These are phyloP conservation scores for Protodeltote pygarga DNA, from an alignment of 2,888 invertebrate genomes.

Conservation along the genomic window DNA sequence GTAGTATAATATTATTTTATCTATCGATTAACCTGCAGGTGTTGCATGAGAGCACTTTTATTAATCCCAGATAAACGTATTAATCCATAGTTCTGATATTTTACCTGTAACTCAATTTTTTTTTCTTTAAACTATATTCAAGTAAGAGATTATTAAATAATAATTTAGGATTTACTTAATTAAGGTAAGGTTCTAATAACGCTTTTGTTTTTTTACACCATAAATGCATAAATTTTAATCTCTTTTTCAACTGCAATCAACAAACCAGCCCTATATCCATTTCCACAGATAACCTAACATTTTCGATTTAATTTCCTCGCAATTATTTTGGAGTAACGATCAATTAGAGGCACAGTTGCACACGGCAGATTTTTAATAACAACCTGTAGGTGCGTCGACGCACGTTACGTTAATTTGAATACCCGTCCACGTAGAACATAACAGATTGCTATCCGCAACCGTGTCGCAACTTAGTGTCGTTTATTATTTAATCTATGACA, in stretches of 20 bases:
- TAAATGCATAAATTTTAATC: no score
- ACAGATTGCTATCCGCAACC: slow-evolving; percentile 50
- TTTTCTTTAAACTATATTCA: no score
- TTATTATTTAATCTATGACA: slow-evolving; percentile 71
- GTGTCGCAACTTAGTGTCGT: slow-evolving; percentile 64
- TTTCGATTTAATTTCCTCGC: slow-evolving; percentile 28
- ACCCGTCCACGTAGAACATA: slow-evolving; percentile 53
- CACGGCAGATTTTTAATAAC: slow-evolving; percentile 44
- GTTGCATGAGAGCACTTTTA: no score
- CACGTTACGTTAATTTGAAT: slow-evolving; percentile 62
- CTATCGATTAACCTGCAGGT: no score
- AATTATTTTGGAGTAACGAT: slow-evolving; percentile 39
- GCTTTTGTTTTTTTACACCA: no score
- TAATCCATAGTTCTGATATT: no score
- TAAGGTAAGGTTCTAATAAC: no score
- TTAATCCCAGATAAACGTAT: no score
- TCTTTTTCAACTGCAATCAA: neutral
- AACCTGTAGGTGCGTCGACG: slow-evolving; percentile 23
- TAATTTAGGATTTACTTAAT: no score
- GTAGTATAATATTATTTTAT: no score
- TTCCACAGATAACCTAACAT: slow-evolving; percentile 5
- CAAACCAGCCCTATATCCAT: neutral
- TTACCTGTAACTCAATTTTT: neutral
- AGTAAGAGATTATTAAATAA: no score
- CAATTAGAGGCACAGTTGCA: slow-evolving; percentile 38